These are phyloP conservation scores for Drosophila mercatorum DNA, from an alignment of 2,888 invertebrate genomes.

Conservation along the genomic window DNA sequence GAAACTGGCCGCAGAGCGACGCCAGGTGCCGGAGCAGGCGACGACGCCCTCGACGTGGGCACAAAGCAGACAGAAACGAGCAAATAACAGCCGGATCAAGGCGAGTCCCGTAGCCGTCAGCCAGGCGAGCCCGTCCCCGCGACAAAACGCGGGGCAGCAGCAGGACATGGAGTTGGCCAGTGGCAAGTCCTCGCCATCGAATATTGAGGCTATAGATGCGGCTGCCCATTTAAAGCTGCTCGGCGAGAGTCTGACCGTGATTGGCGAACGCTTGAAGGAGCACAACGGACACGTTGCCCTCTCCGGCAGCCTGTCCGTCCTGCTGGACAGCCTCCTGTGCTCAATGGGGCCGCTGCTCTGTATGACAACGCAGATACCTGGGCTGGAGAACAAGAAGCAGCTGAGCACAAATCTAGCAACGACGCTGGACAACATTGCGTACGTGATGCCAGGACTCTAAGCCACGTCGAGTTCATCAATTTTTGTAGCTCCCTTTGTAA, in stretches of 20 bases:
- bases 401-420: constrained; percentile 86
- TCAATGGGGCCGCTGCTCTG: constrained; percentile 95
- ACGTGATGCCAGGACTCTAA: constrained; percentile 94
- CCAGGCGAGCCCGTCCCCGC: constrained; percentile 16
- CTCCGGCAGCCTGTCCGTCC: constrained; percentile 96
- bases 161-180: constrained; percentile 24
- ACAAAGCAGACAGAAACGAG: constrained; percentile 63
- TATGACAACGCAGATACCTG: constrained; percentile 93
- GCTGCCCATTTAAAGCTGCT: constrained; percentile 96
- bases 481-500: not conserved
- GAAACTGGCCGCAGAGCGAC: constrained; percentile 78
- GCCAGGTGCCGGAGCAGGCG: constrained; percentile 37
- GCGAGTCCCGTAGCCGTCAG: constrained; percentile 14
- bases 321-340: constrained; percentile 96
- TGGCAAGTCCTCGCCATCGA: constrained; percentile 83
- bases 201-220: constrained; percentile 93
- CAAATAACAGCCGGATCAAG: constrained; percentile 30
- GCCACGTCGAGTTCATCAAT: not conserved
- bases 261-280: constrained; percentile 96
- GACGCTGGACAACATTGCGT: constrained; percentile 97
- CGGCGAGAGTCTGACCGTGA: constrained; percentile 96
- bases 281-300: constrained; percentile 98
- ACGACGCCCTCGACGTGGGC: constrained; percentile 41
- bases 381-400: constrained; percentile 88
- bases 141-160: not conserved